phyloP scores from a whole-genome alignment of 2,888 invertebrate genomes.

The Onchidella celtica region DNA sequence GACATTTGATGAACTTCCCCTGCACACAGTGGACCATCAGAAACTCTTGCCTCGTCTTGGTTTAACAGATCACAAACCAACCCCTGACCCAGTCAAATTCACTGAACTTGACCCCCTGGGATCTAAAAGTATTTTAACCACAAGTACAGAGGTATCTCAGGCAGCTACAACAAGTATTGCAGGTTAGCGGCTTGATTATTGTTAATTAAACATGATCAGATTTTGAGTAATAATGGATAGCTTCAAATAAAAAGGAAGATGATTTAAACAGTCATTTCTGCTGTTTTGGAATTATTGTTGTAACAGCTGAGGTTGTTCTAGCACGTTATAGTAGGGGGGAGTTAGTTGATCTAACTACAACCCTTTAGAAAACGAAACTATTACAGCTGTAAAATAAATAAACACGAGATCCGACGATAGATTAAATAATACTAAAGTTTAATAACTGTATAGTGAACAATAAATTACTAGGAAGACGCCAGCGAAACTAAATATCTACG shows the following conservation, averaged over 20 bases:
- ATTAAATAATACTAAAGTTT: no score
- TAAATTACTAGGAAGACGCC: no score
- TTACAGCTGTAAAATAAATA: no score
- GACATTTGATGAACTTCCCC: conserved; percentile 58
- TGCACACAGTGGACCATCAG: conserved; percentile 59
- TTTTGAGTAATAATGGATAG: not conserved
- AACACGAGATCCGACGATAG: no score
- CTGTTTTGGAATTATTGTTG: no score
- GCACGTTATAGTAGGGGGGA: no score
- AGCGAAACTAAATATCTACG: no score
- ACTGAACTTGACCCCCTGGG: conserved; percentile 83
- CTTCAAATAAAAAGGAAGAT: not conserved
- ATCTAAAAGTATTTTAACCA: conserved; percentile 59
- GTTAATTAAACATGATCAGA: not conserved
- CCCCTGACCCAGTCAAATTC: conserved; percentile 82
- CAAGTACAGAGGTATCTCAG: not conserved
- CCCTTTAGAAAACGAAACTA: no score
- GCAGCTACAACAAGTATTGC: conserved; percentile 3
- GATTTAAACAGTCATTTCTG: not conserved
- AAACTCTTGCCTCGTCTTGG: conserved; percentile 79
- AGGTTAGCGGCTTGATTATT: conserved; percentile 3
- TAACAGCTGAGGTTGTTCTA: no score
- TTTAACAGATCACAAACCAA: conserved; percentile 79
- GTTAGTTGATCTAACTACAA: no score
- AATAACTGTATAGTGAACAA: no score